These are phyloP conservation scores for Carapus acus DNA, from an alignment of 2,797 vertebrate species.

Conservation along the genomic window DNA sequence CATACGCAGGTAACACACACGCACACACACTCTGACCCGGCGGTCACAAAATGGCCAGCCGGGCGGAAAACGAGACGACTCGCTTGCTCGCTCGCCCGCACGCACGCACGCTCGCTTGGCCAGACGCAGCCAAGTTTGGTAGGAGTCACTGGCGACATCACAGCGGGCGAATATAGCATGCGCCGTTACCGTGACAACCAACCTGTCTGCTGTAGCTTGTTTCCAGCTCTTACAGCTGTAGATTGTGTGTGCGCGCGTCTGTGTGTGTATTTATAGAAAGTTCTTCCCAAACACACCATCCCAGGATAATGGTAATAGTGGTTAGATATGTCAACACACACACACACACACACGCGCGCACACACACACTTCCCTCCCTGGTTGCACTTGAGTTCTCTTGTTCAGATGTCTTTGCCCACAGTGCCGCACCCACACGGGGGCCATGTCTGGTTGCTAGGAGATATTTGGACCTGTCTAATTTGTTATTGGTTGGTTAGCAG, in stretches of 20 bases:
- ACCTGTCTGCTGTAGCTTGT: no score
- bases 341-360: conserved; percentile 24
- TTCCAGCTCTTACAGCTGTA: no score
- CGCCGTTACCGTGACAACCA: no score
- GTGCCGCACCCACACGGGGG: conserved; percentile 18
- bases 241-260: no score
- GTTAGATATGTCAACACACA: conserved; percentile 19
- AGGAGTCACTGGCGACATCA: no score
- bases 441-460: conserved; percentile 35
- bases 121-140: conserved; percentile 24
- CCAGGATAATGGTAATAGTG: conserved; percentile 15
- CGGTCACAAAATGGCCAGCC: no score
- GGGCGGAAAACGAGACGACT: not conserved
- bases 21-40: not conserved
- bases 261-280: conserved; percentile 40
- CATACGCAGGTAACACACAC: conserved; percentile 78
- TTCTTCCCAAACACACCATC: conserved; percentile 26
- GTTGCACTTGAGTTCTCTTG: not conserved
- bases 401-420: not conserved
- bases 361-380: conserved; percentile 4
- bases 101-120: conserved; percentile 19
- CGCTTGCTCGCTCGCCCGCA: conserved; percentile 19
- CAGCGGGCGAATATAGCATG: no score
- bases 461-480: conserved; percentile 8
- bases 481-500: conserved; percentile 13